Evolutionary conservation across 2,888 invertebrate species (phyloP).

Genomic region (Tiliacea aurago): DNA sequence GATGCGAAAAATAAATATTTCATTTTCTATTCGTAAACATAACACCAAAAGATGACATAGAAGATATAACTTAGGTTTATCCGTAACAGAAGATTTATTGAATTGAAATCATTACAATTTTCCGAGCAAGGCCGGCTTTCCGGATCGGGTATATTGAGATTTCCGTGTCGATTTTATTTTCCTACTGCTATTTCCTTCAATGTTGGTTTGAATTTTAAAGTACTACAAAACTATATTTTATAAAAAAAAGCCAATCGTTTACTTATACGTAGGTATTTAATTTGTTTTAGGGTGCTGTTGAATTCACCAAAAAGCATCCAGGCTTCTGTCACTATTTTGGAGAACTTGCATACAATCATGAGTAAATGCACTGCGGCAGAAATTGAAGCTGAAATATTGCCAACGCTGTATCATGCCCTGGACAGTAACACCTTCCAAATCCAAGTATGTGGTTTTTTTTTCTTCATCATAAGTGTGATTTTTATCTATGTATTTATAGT

Average conservation of each 20-base stretch:
- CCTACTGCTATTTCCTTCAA: background rate
- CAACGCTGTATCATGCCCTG: constrained; percentile 96
- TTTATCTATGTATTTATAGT: background rate
- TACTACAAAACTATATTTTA: background rate
- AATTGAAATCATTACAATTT: constrained; percentile 18
- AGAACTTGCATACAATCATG: constrained; percentile 96
- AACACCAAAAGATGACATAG: constrained; percentile 3
- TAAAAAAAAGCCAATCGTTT: background rate
- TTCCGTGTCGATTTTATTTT: constrained; percentile 21
- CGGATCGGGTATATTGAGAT: constrained; percentile 26
- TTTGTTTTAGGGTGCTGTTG: constrained; percentile 92
- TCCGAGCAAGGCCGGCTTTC: constrained; percentile 7
- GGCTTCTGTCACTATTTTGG: constrained; percentile 96
- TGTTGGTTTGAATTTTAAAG: background rate
- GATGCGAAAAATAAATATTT: background rate
- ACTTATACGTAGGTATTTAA: background rate
- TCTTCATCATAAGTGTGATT: background rate
- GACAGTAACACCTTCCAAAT: constrained; percentile 97
- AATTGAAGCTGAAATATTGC: constrained; percentile 95
- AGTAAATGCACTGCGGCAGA: constrained; percentile 96
- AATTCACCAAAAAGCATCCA: constrained; percentile 95
- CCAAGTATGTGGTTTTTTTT: constrained; percentile 91
- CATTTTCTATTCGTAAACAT: background rate
- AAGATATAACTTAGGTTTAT: constrained; percentile 32
- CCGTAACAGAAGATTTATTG: constrained; percentile 21